These are phyloP conservation scores for Phyllotis vaccarum DNA, from an alignment of 2,797 vertebrate species.

Conservation along the genomic window DNA sequence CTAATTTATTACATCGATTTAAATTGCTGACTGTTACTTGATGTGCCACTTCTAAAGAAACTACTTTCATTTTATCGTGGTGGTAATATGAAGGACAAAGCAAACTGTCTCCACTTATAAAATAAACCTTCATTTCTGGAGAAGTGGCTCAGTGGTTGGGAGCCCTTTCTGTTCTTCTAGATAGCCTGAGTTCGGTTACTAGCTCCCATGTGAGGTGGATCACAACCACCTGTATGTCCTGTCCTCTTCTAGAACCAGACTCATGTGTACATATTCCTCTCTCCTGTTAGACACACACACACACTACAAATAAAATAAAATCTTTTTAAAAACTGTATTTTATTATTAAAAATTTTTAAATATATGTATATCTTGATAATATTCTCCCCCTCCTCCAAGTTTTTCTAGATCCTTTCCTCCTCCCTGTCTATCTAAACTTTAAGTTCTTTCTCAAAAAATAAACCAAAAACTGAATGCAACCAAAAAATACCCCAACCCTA, in stretches of 20 bases:
- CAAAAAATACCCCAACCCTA: background rate
- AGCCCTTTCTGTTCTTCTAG: background rate
- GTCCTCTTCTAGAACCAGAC: background rate
- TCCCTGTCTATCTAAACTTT: background rate
- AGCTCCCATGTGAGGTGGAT: background rate
- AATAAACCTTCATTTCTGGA: background rate
- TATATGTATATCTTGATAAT: background rate
- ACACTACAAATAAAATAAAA: background rate
- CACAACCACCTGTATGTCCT: background rate
- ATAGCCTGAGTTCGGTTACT: background rate
- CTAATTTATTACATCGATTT: background rate
- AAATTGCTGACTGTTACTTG: background rate
- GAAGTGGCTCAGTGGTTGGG: background rate
- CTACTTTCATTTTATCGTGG: background rate
- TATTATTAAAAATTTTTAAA: background rate
- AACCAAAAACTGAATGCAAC: background rate
- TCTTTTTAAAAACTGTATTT: background rate
- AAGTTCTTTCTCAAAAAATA: background rate
- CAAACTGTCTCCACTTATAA: background rate
- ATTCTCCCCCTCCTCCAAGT: background rate
- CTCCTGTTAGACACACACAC: background rate
- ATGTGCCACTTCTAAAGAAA: background rate
- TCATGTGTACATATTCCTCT: background rate
- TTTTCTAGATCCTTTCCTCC: background rate
- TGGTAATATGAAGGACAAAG: background rate